Base-by-base conservation (phyloP, 1,140 invertebrate genomes). In the Temnothorax curvispinosus region DNA sequence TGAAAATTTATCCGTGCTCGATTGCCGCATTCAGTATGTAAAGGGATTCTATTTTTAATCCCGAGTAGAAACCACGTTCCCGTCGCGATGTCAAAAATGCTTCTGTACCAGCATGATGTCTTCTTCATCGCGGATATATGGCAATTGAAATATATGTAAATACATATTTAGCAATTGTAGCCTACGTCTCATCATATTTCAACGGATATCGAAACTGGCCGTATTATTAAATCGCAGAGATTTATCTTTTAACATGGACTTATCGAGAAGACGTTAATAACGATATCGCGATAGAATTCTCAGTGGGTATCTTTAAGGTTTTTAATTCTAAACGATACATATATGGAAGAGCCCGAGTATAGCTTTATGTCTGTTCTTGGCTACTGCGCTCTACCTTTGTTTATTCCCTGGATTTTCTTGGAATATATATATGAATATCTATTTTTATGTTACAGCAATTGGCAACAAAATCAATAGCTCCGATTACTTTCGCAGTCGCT, bases 1-100 rank as follows among this genome's bases (percentile, higher is more conserved):
- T 88, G 67, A 91, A 84, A 86, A 88, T 75, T 82, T 86, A 86
- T 84, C 71, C 71, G 54, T n/a, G 50, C 60, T 69, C 65, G 44
- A 84, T 75, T 64, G 54, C 54, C 18, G 21, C n/a, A 13, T 67
- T 65, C 7, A 9, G 32, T 62, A 75, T 13, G 65, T 75, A 75
- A 74, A 58, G 32, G n/a, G 3, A 32, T 13, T 47, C 67, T 82
- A 82, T 60, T 74, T 82, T 82, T 60, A 74, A 44, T 82, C 27
- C 44, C 11, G n/a, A 3, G 13, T 27, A 27, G 13, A 4, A 58
- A 41, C 50, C 21, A 18, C 35, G n/a, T 41, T 50, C 27, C 27
- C 27, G 27, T 27, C 41, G 15, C 27, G 41, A 50, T 47, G 13
- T 21, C 9, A 27, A 58, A 76, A 58, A 58, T 15, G 38, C 27